phyloP scores from a whole-genome alignment of 2,113 vertebrate species.

The Barnardius zonarius region DNA sequence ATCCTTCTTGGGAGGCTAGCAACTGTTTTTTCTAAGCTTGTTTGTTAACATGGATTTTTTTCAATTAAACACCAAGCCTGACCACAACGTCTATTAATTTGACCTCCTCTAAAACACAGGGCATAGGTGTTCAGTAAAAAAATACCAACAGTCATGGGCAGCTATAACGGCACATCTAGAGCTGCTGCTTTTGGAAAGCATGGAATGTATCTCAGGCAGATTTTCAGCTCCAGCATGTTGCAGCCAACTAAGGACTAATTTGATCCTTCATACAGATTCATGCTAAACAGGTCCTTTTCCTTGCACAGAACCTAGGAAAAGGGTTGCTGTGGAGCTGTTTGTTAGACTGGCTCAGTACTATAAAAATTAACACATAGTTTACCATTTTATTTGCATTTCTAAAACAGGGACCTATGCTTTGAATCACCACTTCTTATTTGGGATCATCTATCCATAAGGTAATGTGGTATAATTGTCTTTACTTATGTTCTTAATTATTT shows the following conservation, averaged over 20 bases:
- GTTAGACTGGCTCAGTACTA: neutral
- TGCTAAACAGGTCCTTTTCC: neutral
- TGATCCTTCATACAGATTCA: neutral
- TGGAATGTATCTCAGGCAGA: neutral
- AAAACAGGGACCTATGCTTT: neutral
- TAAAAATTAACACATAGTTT: neutral
- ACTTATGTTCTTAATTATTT: neutral
- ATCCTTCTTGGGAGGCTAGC: neutral
- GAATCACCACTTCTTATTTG: neutral
- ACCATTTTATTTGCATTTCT: neutral
- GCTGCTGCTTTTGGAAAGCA: neutral
- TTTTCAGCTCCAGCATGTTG: neutral
- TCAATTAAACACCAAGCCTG: neutral
- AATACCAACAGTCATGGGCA: neutral
- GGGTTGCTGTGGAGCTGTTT: conserved; percentile 3
- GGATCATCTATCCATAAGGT: neutral
- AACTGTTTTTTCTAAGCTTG: neutral
- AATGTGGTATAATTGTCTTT: neutral
- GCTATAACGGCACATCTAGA: neutral
- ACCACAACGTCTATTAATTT: neutral
- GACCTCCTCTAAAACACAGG: neutral
- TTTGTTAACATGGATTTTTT: neutral
- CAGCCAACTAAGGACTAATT: neutral
- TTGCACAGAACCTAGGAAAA: neutral
- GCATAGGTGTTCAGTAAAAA: neutral